A percentile compares a stretch with the other conserved stretches of the same genome.
These are phyloP conservation scores for Melanogrammus aeglefinus DNA, from an alignment of 2,797 vertebrate genomes.

Conservation along the genomic window DNA sequence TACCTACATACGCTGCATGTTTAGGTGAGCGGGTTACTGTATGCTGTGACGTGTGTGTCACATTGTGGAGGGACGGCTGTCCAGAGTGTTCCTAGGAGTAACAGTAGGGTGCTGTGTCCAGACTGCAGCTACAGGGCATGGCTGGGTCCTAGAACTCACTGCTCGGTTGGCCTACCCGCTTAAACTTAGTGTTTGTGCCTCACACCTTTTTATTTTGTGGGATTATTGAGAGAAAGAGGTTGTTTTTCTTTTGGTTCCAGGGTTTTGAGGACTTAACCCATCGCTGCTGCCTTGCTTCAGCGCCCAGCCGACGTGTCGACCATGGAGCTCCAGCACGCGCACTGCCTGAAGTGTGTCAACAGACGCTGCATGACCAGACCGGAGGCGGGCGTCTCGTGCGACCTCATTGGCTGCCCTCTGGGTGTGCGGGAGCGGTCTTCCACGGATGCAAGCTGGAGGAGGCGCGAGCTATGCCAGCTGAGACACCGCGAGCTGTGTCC, in stretches of 20 bases:
- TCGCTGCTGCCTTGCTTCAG: constrained; percentile 13
- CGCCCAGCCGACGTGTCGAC: neutral
- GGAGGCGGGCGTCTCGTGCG: constrained; percentile 87
- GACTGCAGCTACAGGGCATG: neutral
- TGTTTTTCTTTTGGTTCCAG: constrained; percentile 43
- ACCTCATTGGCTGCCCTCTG: constrained; percentile 89
- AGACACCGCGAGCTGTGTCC: constrained; percentile 92
- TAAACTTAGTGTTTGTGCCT: neutral
- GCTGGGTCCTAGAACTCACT: neutral
- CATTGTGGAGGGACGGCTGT: neutral
- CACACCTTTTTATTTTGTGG: neutral
- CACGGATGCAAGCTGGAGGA: constrained; percentile 92
- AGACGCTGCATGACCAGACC: constrained; percentile 93
- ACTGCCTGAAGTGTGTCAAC: constrained; percentile 95
- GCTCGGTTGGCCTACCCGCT: neutral
- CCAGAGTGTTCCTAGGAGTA: constrained; percentile 16
- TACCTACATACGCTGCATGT: constrained; percentile 11
- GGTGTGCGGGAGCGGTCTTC: constrained; percentile 95
- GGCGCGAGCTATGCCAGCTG: no score
- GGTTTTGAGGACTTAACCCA: constrained; percentile 32
- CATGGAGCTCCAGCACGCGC: constrained; percentile 89
- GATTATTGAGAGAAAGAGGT: neutral
- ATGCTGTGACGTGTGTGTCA: constrained; percentile 3
- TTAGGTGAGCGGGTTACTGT: constrained; percentile 19
- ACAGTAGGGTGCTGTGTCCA: constrained; percentile 6